Base-by-base conservation (phyloP, 2,113 vertebrate genomes). In the Carassius carassius region DNA sequence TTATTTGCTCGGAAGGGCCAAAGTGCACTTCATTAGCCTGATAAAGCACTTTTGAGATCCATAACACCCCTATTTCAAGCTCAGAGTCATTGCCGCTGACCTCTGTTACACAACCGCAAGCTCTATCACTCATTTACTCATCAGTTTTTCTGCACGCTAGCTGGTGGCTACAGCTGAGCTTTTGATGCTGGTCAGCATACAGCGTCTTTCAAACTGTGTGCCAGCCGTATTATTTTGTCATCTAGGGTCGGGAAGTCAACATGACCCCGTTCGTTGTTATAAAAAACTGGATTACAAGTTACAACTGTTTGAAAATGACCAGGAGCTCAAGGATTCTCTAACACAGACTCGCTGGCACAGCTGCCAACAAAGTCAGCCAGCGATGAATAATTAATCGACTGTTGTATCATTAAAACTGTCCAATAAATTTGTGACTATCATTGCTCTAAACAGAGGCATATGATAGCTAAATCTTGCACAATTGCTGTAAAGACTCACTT, bases 1-100 rank as follows among this genome's bases (percentile, higher is more conserved):
- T 78, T 23, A 67, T 67, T 67, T 67, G 63, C 63, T 35, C 1
- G 6, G 21, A 84, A 81, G 60, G 60, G 56, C 75, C 83, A 69
- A 86, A 87, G 82, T 35, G 32, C 85, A 84, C 44, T 85, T 88
- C 65, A 88, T 87, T 84, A 82, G 44, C 84, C 76, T 83, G 84
- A 41, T 74, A 3, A 84, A 21, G 19, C 56, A 44, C 9, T 63
- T 58, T n/a, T n/a, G 13, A 78, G 54, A 60, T 60, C 76, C 54
- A 37, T 78, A 60, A 41, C 76, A 62, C 32, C 51, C 32, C 25
- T 56, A 13, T 56, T 44, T 65, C 60, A 12, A 1, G 76, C 54
- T 41, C 13, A 49, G 37, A 44, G 65, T 85, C 69, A 63, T 23
- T 51, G 7, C 17, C 58, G 1, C 35, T 63, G 77, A 79, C 77